Evolutionary conservation across 2,113 vertebrate genomes (phyloP).

Genomic region (Lamprotornis superbus): DNA sequence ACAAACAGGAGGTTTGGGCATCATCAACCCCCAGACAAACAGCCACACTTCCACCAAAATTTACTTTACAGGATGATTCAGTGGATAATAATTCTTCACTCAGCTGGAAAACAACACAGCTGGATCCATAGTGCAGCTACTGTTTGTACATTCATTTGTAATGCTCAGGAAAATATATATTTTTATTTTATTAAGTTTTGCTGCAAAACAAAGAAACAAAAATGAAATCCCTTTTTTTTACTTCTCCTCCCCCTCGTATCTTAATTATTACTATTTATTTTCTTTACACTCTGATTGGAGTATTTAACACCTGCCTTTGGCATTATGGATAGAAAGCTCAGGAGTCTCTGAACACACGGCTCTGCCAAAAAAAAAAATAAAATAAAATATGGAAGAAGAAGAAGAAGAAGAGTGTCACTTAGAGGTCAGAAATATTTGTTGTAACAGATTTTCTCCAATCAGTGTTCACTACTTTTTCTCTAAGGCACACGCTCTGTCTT

Average conservation of each 20-base stretch:
- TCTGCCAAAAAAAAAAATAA: neutral
- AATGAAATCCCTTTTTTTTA: conserved; percentile 4
- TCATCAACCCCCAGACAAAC: neutral
- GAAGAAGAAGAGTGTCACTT: neutral
- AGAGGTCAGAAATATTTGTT: conserved; percentile 40
- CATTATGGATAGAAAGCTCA: conserved; percentile 47
- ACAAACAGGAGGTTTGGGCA: neutral
- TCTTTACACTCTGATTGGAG: conserved; percentile 39
- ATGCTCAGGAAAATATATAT: conserved; percentile 58
- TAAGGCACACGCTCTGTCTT: conserved; percentile 57
- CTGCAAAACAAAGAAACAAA: conserved; percentile 60
- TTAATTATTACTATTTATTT: conserved; percentile 46
- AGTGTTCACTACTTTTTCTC: conserved; percentile 57
- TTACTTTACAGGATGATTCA: neutral
- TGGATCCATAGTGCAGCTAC: neutral
- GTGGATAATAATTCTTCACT: neutral
- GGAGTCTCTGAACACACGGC: conserved; percentile 36
- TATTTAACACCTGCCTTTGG: conserved; percentile 60
- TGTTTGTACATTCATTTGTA: conserved; percentile 53
- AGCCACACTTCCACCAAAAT: neutral
- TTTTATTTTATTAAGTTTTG: conserved; percentile 60
- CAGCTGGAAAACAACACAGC: conserved; percentile 5
- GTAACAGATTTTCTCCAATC: conserved; percentile 23
- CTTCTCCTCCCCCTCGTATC: neutral
- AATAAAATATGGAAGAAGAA: neutral